Evolutionary conservation across 2,888 invertebrate genomes (phyloP).

Genomic region (Rhagium mordax): DNA sequence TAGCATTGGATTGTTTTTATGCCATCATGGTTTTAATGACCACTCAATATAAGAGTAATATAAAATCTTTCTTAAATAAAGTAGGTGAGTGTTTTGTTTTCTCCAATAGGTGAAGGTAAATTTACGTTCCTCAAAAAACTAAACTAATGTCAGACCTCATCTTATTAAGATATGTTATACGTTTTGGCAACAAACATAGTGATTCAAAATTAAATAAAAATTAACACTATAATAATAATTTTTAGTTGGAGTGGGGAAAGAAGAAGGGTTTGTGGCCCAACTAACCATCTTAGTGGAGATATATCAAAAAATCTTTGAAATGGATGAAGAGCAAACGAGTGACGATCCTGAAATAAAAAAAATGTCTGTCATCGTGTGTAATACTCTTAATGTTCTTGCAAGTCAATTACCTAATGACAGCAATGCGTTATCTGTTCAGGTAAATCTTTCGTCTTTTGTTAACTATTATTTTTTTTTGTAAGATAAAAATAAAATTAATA

Average conservation of each 20-base stretch:
- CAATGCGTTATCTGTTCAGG: constrained; percentile 58
- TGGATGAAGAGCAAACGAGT: constrained; percentile 61
- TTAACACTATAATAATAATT: no score
- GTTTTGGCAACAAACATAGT: no score
- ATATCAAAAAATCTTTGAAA: constrained; percentile 64
- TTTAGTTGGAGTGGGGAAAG: constrained; percentile 34
- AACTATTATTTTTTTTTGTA: neutral
- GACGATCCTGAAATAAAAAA: constrained; percentile 65
- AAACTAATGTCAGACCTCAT: no score
- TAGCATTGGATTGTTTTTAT: constrained; percentile 76
- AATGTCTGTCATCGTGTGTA: constrained; percentile 58
- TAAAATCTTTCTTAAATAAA: constrained; percentile 67
- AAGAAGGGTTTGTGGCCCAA: constrained; percentile 32
- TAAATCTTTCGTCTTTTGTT: constrained; percentile 35
- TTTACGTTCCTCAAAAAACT: no score
- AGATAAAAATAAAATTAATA: no score
- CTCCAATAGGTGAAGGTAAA: neutral
- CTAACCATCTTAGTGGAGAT: constrained; percentile 57
- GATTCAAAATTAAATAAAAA: no score
- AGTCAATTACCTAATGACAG: constrained; percentile 56
- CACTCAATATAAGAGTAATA: constrained; percentile 64
- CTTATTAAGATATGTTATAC: no score
- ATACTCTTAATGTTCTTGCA: constrained; percentile 59
- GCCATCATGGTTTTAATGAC: constrained; percentile 66
- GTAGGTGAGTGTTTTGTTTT: constrained; percentile 64